These are phyloP conservation scores for Pygathrix nemaeus DNA, from an alignment of 2,113 vertebrate species.

Conservation along the genomic window DNA sequence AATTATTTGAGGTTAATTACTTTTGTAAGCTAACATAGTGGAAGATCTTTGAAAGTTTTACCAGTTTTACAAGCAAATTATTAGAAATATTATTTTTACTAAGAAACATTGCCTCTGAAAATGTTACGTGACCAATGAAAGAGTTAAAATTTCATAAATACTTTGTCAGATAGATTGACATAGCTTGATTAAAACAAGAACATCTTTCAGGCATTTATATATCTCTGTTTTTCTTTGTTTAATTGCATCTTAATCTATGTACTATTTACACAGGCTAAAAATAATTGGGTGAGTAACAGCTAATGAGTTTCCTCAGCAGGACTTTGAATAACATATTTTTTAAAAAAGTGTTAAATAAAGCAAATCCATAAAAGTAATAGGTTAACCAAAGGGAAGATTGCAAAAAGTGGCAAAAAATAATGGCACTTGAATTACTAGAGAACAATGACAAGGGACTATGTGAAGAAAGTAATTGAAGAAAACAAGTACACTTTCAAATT, in stretches of 20 bases:
- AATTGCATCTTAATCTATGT: not conserved
- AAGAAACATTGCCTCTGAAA: conserved; percentile 33
- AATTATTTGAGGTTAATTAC: not conserved
- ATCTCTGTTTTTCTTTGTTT: not conserved
- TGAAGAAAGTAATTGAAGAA: conserved; percentile 21
- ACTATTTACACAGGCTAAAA: not conserved
- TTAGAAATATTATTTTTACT: not conserved
- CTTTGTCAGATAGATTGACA: not conserved
- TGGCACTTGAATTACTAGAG: conserved; percentile 24
- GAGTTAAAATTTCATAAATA: not conserved
- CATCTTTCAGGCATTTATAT: not conserved
- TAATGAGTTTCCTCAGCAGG: not conserved
- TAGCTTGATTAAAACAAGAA: not conserved
- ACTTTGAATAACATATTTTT: conserved; percentile 45
- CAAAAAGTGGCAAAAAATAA: conserved; percentile 50
- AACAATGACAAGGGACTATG: conserved; percentile 21
- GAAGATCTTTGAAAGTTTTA: not conserved
- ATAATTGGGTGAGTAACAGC: conserved; percentile 44
- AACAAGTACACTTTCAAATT: conserved; percentile 43
- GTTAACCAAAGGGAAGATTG: conserved; percentile 36
- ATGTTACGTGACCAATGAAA: not conserved
- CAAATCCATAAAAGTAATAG: conserved; percentile 59
- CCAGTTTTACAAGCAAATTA: not conserved
- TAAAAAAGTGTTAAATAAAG: conserved; percentile 44
- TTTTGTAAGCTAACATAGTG: not conserved